Percentiles rank a stretch among this genome's conserved stretches.
phyloP scores from a whole-genome alignment of 2,888 invertebrate genomes.

The Mesorhabditis spiculigera region DNA sequence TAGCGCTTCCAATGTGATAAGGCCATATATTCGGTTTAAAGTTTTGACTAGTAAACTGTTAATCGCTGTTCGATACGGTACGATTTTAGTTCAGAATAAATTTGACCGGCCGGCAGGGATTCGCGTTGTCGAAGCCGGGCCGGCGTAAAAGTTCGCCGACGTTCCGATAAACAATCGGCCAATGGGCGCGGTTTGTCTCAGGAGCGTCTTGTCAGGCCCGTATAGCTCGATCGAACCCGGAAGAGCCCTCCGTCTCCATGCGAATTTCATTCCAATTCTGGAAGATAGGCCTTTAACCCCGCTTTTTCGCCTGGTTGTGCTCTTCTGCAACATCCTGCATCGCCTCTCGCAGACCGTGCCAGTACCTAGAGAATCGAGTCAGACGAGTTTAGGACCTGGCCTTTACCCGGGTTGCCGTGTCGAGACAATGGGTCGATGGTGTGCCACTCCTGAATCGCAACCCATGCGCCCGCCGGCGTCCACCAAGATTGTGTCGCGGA shows the following conservation, averaged over 20 bases:
- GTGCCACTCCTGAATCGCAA: constrained; percentile 39
- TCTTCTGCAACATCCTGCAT: constrained; percentile 34
- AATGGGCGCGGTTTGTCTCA: constrained; percentile 7
- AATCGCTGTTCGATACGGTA: no score
- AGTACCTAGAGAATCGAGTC: constrained; percentile 19
- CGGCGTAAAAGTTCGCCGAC: constrained; percentile 29
- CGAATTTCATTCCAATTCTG: constrained; percentile 33
- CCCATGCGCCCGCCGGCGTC: constrained; percentile 43
- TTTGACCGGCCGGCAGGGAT: constrained; percentile 34
- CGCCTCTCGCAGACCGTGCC: constrained; percentile 20
- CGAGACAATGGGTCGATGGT: constrained; percentile 15
- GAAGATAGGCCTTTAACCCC: constrained; percentile 45
- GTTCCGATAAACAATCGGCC: constrained; percentile 29
- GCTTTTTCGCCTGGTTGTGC: constrained; percentile 41
- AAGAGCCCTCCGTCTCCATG: constrained; percentile 14
- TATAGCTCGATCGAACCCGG: not conserved
- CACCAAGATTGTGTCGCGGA: constrained; percentile 35
- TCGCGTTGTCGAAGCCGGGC: constrained; percentile 32
- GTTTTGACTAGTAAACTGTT: no score
- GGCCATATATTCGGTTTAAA: no score
- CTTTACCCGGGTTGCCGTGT: not conserved
- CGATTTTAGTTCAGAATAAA: no score
- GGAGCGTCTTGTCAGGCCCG: not conserved
- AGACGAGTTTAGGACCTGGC: not conserved
- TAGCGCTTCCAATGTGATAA: no score